A percentile compares a stretch with the other conserved stretches of the same genome.
phyloP scores from a whole-genome alignment of 1,140 invertebrate genomes.

The Sitophilus oryzae region DNA sequence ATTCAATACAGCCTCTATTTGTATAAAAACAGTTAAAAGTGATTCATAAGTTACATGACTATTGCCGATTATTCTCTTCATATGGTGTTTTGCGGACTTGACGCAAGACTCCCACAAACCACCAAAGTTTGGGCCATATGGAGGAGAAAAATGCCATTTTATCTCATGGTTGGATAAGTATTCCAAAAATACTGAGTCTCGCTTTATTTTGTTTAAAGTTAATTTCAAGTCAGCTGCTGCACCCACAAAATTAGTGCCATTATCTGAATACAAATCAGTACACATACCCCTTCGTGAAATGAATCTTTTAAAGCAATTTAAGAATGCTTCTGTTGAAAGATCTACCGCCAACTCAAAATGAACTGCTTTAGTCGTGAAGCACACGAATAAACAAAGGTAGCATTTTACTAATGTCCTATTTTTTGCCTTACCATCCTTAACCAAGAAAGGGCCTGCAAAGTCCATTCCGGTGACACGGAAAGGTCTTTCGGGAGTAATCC shows the following conservation, averaged over 20 bases:
- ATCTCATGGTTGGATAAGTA: constrained; percentile 22
- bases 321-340: constrained; percentile 28
- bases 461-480: constrained; percentile 25
- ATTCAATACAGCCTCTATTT: constrained; percentile 37
- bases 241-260: constrained; percentile 30
- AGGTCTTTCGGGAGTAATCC: constrained; percentile 19
- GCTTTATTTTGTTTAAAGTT: neutral
- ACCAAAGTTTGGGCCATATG: constrained; percentile 34
- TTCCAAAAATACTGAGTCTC: constrained; percentile 12
- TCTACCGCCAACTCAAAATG: neutral
- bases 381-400: neutral
- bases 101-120: constrained; percentile 37
- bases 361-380: neutral
- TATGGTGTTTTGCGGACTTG: constrained; percentile 33
- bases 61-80: constrained; percentile 25
- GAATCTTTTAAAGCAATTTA: constrained; percentile 38
- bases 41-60: constrained; percentile 36
- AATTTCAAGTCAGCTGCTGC: constrained; percentile 10
- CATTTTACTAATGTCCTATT: neutral
- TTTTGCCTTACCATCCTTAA: neutral
- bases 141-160: constrained; percentile 33
- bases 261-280: constrained; percentile 26
- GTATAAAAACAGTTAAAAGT: constrained; percentile 25
- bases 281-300: constrained; percentile 30
- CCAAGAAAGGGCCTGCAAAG: constrained; percentile 4